Base-by-base conservation (phyloP, 2,888 invertebrate species). In the Dermolepida albohirtum region DNA sequence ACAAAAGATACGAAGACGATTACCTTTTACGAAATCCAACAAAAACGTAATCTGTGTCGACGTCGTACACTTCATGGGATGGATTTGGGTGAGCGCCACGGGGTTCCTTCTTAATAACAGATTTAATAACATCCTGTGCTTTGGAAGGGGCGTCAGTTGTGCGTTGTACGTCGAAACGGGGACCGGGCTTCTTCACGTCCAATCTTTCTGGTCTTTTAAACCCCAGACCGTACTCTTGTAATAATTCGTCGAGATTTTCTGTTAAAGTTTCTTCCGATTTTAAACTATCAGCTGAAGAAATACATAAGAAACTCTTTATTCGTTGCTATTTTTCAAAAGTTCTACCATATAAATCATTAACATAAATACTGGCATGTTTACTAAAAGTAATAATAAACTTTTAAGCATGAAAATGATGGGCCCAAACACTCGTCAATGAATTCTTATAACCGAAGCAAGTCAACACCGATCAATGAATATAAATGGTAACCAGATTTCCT, bases 161-260 rank as follows among this genome's bases (percentile, higher is more conserved):
- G 39, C 52, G 65, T 84, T 91, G 90, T 67, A 89, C 88, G 78
- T 90, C 89, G 83, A 91, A 90, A 69, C 89, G 89, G 57, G 96
- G 96, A 68, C 96, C 96, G n/a, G 96, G 96, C 85, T 96, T 96
- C 85, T 96, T 96, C 59, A 96, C 96, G 84, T 96, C 96, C 73
- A 95, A 87, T 78, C 96, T 87, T 86, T 96, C 96, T 76, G 92
- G 91, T 77, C 96, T 88, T 77, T 93, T 92, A 85, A 96, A 96
- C 71, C 92, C 94, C 84, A 89, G 86, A 85, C 89, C 89, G 79
- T 86, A 87, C 81, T 89, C 87, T 40, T 85, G 84, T 80, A 90
- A 81, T 73, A 88, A 84, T 79, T 87, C 87, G 79, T 87, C 87
- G 73, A 89, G 84, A 78, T 88, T 87, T 78, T 76, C 73, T 49